Evolutionary conservation across 2,888 invertebrate species (phyloP), one percentile per base, ranked within the genome.

Genomic region (Colostygia pectinataria): DNA sequence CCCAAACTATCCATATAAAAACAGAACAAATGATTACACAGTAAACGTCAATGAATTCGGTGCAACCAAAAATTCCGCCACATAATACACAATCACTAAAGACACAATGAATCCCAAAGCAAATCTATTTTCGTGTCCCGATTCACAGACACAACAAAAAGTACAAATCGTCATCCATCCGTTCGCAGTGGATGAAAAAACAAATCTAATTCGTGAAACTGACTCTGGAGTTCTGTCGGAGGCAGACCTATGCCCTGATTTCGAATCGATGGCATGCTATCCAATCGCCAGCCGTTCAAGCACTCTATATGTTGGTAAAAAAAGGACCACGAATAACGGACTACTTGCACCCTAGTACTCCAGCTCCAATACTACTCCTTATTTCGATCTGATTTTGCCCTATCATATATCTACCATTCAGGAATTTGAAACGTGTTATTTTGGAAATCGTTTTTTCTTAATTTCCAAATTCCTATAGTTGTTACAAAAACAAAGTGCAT

Each of bases 61-160:
- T 29, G 29, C 34, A 46, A 18, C 8, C 13, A 20, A 41, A 48
- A 41, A 37, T 31, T 27, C 24, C 20, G 29, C 37, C 43, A 13
- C 29, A 55, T 52, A 40, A 24, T 37, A 23, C 27, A 29, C 43
- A 53, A 43, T 42, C 34, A 33, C 29, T 39, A 42, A 45, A 45
- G 57, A 61, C 57, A 51, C 58, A 54, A 55, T 51, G 51, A 59
- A 57, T 46, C 36, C 50, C 34, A 45, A 54, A 55, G 40, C 36
- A 51, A 50, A 53, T 61, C 55, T 55, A 65, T 66, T 64, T 63
- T 52, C 40, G 39, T 58, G 54, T 57, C 47, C 61, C 63, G 63
- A 64, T 66, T 67, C 59, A 54, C 62, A 70, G 68, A 71, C 66
- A 68, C 63, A 40, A 40, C 40, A 72, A 73, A 72, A 68, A 60